Evolutionary conservation across 2,797 vertebrate species (phyloP).

Genomic region (Gymnodraco acuticeps): DNA sequence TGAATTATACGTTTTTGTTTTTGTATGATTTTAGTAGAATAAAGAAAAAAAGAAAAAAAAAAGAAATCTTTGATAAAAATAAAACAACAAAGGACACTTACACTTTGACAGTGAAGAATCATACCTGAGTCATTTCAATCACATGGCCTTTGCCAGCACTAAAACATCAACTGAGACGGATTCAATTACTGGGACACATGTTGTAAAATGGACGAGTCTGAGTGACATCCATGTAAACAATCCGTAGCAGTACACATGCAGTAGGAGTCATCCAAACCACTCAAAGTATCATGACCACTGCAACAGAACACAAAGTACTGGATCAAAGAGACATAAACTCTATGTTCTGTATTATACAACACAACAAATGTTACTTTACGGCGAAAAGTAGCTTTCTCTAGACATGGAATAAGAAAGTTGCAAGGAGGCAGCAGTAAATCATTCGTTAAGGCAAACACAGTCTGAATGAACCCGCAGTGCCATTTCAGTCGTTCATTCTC

Average conservation of each 20-base stretch:
- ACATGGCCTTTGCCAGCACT: background rate
- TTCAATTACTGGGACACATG: constrained; percentile 18
- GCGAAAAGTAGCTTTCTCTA: background rate
- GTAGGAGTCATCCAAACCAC: constrained; percentile 1
- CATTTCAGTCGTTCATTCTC: constrained; percentile 16
- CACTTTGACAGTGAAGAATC: background rate
- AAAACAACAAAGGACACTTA: background rate
- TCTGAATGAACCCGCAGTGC: constrained; percentile 18
- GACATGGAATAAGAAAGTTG: constrained; percentile 1
- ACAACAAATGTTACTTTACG: background rate
- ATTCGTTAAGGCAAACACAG: background rate
- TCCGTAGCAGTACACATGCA: constrained; percentile 12
- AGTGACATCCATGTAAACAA: constrained; percentile 18
- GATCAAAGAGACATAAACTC: background rate
- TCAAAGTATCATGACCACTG: background rate
- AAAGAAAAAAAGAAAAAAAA: too few relatives aligned
- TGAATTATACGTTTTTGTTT: too few relatives aligned
- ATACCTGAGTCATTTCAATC: background rate
- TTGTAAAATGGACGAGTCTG: constrained; percentile 6
- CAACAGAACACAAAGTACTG: background rate
- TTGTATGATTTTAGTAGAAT: too few relatives aligned
- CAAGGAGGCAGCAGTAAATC: constrained; percentile 11
- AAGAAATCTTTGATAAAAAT: background rate
- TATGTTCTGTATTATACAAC: background rate
- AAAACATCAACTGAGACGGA: background rate